Base-by-base conservation (phyloP, 53 echinoderm and acorn worm species). In the Hippasteria phrygiana region DNA sequence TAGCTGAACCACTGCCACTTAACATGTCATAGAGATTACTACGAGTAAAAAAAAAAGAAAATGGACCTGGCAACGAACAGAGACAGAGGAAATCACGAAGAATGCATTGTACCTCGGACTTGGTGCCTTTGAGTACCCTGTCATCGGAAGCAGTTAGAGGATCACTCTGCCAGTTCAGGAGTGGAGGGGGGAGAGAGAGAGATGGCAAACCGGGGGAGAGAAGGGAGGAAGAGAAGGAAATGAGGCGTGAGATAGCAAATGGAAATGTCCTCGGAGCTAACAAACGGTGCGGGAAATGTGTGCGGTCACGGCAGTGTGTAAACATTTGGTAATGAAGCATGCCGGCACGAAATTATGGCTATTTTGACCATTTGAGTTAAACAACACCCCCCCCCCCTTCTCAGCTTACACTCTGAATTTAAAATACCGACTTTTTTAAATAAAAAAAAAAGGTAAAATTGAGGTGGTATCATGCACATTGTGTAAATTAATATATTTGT, bases 171-270 rank as follows among this genome's bases (percentile, higher is more conserved):
- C 24, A 28, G 20, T 29, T 20, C 81, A 40, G 28, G 41, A 24
- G 43, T 24, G 64, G 66, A 22, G 43, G 37, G 27, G 45, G 24
- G 35, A 62, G 43, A 13, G 16, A 65, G 43, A 28, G 62, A 43
- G 26, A 65, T 65, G 43, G 17, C 18, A 43, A 18, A 33, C 32
- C 34, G 18, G 16, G 51, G 32, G 51, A 32, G 53, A 75, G 16
- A 38, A 78, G 39, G 43, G 0, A 46, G 17, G 55, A 43, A 81
- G 62, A 48, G 48, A 79, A 79, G 87, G 72, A 18, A 73, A 74
- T 74, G 74, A 87, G 56, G 87, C 87, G 53, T 87, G 87, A 87
- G 55, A 83, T 87, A 36, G 55, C 62, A 87, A 53, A 87, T 74
- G 74, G 72, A 72, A 72, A 72, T 9, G 1, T n/a, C 40, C 42